phyloP scores from a whole-genome alignment of 2,113 vertebrate species.

The Cardinalis cardinalis region DNA sequence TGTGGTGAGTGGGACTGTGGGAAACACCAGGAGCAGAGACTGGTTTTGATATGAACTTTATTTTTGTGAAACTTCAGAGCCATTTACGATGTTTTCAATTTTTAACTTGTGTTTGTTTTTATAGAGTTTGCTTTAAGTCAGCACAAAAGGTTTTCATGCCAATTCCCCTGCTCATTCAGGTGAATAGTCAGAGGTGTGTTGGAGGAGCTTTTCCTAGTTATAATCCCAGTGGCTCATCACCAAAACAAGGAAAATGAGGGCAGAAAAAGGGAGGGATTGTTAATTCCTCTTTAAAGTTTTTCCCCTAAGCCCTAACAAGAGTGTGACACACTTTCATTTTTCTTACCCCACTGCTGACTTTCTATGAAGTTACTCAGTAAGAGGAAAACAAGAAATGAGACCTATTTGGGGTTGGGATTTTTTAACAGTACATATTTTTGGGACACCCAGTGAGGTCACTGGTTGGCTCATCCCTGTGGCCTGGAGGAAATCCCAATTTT shows the following conservation, averaged over 20 bases:
- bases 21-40: neutral
- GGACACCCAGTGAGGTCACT: neutral
- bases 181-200: neutral
- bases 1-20: neutral
- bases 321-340: neutral
- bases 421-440: neutral
- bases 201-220: neutral
- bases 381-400: neutral
- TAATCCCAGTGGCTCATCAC: neutral
- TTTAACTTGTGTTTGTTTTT: neutral
- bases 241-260: neutral
- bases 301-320: neutral
- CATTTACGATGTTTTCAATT: neutral
- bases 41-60: neutral
- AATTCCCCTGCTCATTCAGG: neutral
- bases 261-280: neutral
- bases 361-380: neutral
- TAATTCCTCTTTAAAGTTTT: neutral
- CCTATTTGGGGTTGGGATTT: neutral
- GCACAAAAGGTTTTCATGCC: neutral
- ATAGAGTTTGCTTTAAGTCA: neutral
- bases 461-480: neutral
- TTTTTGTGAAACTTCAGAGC: slow-evolving; percentile 20
- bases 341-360: neutral
- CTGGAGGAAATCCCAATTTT: neutral